phyloP scores from a whole-genome alignment of 2,888 invertebrate genomes.

The Xanthorhoe designata region DNA sequence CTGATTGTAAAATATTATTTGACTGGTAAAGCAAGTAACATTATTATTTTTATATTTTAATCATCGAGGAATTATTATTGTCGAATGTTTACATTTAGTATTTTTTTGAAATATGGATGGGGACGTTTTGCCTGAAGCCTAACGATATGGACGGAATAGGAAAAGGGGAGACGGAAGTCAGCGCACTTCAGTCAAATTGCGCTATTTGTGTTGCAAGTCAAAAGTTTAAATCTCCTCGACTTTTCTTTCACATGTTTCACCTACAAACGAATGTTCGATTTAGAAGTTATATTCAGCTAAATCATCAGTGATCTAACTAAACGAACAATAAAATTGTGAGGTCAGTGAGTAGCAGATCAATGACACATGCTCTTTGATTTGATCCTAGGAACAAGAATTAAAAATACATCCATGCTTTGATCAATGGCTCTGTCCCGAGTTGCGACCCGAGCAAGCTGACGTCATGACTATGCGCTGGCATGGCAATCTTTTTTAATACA shows the following conservation, averaged over 20 bases:
- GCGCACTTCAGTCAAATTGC: too few relatives aligned
- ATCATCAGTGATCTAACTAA: background rate
- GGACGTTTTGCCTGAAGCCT: background rate
- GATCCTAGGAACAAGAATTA: too few relatives aligned
- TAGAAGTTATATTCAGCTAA: background rate
- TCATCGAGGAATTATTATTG: too few relatives aligned
- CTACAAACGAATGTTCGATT: too few relatives aligned
- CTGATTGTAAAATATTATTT: too few relatives aligned
- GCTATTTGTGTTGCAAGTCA: background rate
- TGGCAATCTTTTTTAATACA: conserved; percentile 66
- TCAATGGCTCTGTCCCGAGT: background rate
- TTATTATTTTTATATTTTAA: too few relatives aligned
- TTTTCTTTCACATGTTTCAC: background rate
- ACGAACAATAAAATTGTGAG: background rate
- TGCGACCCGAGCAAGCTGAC: conserved; percentile 52
- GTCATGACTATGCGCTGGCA: conserved; percentile 73
- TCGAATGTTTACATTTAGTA: too few relatives aligned
- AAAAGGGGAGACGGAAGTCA: background rate
- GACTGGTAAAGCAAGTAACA: too few relatives aligned
- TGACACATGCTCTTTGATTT: too few relatives aligned
- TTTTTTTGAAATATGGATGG: background rate
- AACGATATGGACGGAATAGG: background rate
- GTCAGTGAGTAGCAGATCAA: conserved; percentile 3
- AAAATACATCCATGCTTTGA: too few relatives aligned
- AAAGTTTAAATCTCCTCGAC: background rate